A percentile compares a stretch with the other conserved stretches of the same genome.
Conservation (phyloP, 2,888 invertebrate species). For the Amiota mariae region DNA sequence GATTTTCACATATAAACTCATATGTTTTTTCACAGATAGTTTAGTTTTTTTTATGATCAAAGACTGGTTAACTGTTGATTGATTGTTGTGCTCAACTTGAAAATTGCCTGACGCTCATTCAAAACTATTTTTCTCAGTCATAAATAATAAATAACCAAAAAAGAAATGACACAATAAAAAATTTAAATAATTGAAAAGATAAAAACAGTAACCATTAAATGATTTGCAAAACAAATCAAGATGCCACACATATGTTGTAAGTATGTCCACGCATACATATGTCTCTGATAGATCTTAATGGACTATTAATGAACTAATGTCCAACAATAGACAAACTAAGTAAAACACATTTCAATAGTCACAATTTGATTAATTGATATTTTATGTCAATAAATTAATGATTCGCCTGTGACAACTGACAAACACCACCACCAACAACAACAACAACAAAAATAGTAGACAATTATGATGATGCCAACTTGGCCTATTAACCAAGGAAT, state of each 20-base stretch:
- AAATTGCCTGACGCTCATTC: background rate
- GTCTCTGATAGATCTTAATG: background rate
- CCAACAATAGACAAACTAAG: background rate
- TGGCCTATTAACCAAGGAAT: slow-evolving; percentile 4
- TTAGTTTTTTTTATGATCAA: background rate
- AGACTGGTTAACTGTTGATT: background rate
- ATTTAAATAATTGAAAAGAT: background rate
- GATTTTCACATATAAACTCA: too few species aligned
- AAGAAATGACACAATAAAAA: slow-evolving; percentile 2
- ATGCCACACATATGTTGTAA: background rate
- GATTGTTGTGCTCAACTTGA: background rate
- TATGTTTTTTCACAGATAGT: too few species aligned
- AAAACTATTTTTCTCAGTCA: background rate
- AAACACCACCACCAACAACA: too few species aligned
- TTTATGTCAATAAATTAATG: slow-evolving; percentile 11
- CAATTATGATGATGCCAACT: background rate
- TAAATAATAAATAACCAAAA: slow-evolving; percentile 16
- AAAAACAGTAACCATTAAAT: slow-evolving; percentile 2
- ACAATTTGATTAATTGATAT: slow-evolving; percentile 7
- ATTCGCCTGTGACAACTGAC: slow-evolving; percentile 6
- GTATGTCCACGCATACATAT: background rate
- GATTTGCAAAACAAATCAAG: slow-evolving; percentile 17
- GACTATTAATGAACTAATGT: slow-evolving; percentile 10
- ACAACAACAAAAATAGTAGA: background rate
- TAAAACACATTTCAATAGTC: slow-evolving; percentile 8